Evolutionary conservation across 2,797 vertebrate genomes (phyloP).

Genomic region (Carduelis carduelis): DNA sequence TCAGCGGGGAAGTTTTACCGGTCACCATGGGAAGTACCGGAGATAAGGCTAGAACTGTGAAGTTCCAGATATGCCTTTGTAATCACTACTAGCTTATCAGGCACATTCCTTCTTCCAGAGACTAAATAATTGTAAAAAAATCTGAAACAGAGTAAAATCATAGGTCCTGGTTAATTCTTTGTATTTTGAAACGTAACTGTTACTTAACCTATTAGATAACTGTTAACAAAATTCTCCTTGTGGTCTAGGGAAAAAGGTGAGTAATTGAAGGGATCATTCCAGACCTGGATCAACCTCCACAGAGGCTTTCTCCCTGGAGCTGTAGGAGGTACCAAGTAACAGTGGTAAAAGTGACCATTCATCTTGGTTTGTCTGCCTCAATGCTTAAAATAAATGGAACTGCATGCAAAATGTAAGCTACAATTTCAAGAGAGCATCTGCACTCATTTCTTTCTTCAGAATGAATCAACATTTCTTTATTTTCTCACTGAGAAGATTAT

Average conservation of each 20-base stretch:
- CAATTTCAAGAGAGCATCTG: background rate
- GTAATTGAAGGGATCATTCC: background rate
- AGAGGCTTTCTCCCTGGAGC: background rate
- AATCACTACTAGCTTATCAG: background rate
- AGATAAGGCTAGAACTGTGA: background rate
- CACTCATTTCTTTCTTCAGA: background rate
- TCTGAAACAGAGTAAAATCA: background rate
- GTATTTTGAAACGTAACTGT: background rate
- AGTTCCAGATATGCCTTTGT: background rate
- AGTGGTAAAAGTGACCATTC: background rate
- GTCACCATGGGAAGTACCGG: background rate
- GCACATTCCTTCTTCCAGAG: background rate
- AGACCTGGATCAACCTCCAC: background rate
- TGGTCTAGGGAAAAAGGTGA: background rate
- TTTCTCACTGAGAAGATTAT: background rate
- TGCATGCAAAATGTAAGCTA: background rate
- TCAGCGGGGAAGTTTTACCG: background rate
- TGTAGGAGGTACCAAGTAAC: background rate
- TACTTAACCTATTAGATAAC: background rate
- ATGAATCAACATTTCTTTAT: background rate
- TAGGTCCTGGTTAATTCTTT: background rate
- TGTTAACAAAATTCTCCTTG: background rate
- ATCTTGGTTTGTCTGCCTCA: background rate
- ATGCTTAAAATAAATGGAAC: background rate
- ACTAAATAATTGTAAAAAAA: background rate